These are phyloP conservation scores for Eumeta japonica DNA, from an alignment of 1,140 invertebrate genomes.

Conservation along the genomic window DNA sequence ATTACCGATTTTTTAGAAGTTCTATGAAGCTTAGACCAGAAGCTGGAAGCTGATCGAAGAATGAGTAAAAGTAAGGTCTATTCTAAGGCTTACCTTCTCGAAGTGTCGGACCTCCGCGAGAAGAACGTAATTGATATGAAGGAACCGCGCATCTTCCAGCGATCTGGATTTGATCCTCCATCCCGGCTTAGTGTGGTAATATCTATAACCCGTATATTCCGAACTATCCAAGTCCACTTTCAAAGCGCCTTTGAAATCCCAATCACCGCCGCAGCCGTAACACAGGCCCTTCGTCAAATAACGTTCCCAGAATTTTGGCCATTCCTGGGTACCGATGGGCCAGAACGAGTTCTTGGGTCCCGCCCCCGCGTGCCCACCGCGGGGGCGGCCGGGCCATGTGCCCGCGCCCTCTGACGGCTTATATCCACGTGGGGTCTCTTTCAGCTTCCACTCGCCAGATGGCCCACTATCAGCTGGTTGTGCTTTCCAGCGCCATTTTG, in stretches of 20 bases:
- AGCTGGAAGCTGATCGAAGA: no score
- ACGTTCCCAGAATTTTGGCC: conserved; percentile 24
- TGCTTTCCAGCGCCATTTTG: conserved; percentile 47
- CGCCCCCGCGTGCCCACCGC: conserved; percentile 28
- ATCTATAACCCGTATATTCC: conserved; percentile 51
- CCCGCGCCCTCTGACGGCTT: conserved; percentile 24
- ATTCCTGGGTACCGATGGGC: not conserved
- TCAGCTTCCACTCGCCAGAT: conserved; percentile 49
- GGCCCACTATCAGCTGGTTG: conserved; percentile 34
- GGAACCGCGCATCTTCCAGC: conserved; percentile 63
- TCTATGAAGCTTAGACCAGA: no score
- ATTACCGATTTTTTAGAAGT: no score
- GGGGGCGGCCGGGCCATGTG: conserved; percentile 51
- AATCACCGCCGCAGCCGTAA: conserved; percentile 44
- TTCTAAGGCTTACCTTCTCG: conserved; percentile 63
- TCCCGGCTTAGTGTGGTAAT: conserved; percentile 36
- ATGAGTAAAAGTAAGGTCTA: no score
- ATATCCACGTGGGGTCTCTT: conserved; percentile 27
- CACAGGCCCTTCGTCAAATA: conserved; percentile 41
- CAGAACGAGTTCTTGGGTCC: not conserved
- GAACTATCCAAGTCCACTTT: conserved; percentile 47
- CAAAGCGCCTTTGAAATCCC: conserved; percentile 38
- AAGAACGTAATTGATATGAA: conserved; percentile 63
- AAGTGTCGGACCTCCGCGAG: conserved; percentile 62
- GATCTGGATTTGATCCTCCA: conserved; percentile 44